Percentiles rank a stretch among this genome's conserved stretches.
Conservation (phyloP, 2,113 vertebrate species). For the Bagarius yarrelli region DNA sequence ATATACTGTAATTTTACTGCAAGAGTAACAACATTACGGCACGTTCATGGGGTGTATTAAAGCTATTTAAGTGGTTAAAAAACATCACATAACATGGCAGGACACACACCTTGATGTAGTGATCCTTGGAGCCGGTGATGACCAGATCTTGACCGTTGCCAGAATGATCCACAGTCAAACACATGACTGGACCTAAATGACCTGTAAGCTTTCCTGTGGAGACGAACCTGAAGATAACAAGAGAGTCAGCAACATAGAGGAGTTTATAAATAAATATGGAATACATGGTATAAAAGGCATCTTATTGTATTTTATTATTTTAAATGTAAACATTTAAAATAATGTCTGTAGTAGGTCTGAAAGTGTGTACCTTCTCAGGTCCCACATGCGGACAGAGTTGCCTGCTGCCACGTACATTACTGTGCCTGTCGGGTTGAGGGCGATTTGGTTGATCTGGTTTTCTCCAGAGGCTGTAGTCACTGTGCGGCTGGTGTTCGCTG, state of each 20-base stretch:
- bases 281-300: background rate
- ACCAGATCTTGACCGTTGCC: constrained; percentile 88
- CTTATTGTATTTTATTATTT: background rate
- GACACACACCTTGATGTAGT: constrained; percentile 89
- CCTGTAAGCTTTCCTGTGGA: constrained; percentile 93
- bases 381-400: constrained; percentile 94
- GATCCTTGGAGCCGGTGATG: constrained; percentile 95
- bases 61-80: background rate
- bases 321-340: background rate
- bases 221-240: constrained; percentile 77
- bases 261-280: background rate
- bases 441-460: constrained; percentile 94
- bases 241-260: no score
- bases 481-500: constrained; percentile 81
- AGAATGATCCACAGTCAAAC: constrained; percentile 90
- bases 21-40: no score
- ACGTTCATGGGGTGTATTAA: background rate
- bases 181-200: constrained; percentile 95
- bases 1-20: background rate
- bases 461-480: constrained; percentile 91
- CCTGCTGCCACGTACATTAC: constrained; percentile 92
- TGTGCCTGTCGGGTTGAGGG: constrained; percentile 86
- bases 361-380: constrained; percentile 82
- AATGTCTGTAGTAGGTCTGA: background rate
- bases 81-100: background rate